These are phyloP conservation scores for Brachyalestes nurse DNA, from an alignment of 2,797 vertebrate species.

Conservation along the genomic window DNA sequence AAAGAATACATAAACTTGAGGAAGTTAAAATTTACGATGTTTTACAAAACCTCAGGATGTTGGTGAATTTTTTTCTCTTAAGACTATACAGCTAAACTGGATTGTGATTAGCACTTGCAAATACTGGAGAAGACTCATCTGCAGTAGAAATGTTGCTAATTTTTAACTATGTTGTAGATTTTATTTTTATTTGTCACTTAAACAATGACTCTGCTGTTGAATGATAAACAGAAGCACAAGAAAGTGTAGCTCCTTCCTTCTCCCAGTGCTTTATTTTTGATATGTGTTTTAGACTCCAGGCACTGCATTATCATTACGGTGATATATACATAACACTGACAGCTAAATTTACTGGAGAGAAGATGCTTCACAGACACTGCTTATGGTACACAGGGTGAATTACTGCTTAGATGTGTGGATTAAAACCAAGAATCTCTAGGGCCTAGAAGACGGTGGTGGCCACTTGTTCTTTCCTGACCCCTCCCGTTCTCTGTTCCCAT, in stretches of 20 bases:
- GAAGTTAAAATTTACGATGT: no score
- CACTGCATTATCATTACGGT: not conserved
- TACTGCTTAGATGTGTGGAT: not conserved
- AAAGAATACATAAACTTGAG: no score
- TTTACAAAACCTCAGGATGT: no score
- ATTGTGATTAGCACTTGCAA: no score
- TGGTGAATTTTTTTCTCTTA: no score
- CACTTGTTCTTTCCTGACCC: conserved; percentile 8
- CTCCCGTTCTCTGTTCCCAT: conserved; percentile 40
- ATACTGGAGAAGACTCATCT: no score
- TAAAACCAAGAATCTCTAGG: conserved; percentile 21
- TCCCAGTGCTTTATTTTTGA: not conserved
- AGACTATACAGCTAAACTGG: no score
- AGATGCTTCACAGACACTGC: not conserved
- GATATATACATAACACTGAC: not conserved
- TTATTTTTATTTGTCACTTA: not conserved
- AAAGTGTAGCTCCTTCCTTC: not conserved
- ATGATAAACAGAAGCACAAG: not conserved
- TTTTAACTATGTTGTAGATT: no score
- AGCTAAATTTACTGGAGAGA: not conserved
- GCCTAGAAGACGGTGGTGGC: not conserved
- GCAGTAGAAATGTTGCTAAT: no score
- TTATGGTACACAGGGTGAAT: not conserved
- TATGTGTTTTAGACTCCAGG: no score
- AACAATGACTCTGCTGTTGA: not conserved